Evolutionary conservation across 2,797 vertebrate genomes (phyloP), one percentile per base, ranked within the genome.

Genomic region (Vultur gryphus): DNA sequence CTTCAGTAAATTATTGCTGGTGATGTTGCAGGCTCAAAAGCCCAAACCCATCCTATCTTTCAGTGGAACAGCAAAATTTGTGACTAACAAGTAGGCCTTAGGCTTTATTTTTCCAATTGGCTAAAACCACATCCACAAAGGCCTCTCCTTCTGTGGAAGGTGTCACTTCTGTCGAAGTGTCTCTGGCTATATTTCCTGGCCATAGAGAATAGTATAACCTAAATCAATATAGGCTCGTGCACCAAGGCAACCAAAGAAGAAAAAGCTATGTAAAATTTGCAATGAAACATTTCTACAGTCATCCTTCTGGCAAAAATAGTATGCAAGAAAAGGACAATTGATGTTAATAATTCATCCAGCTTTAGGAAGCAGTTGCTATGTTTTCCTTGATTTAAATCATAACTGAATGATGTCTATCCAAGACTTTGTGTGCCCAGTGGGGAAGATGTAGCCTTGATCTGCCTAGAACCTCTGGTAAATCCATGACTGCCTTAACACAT

Each of bases 401-500:
- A 85, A 43, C 18, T 89, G 80, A 89, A 70, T 76, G 10, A 87
- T 80, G 44, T 73, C 48, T 91, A 4, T 57, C 66, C 59, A 90
- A 93, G 75, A 73, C 41, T 89, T 91, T 55, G 43, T 84, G 31
- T 93, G 76, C 70, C 65, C 67, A 39, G 18, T 64, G 67, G 70
- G 66, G 55, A 90, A 92, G 62, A 52, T 35, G 31, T 64, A 62
- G 37, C 59, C 81, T 80, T 92, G 84, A 83, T 93, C 78, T 93
- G 41, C 82, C 26, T 71, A 91, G 79, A 85, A 91, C 55, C 33
- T 65, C 67, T 93, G 57, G 59, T 83, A 95, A 95, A 95, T 83
- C 78, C 78, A 54, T 67, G 75, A 51, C 81, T 89, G 82, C 76
- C 78, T 96, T 91, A 95, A 95, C 89, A 90, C 72, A 35, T 91